Evolutionary conservation across 64 coral and sea anemone species (phyloP).

Genomic region (Montipora capricornis): DNA sequence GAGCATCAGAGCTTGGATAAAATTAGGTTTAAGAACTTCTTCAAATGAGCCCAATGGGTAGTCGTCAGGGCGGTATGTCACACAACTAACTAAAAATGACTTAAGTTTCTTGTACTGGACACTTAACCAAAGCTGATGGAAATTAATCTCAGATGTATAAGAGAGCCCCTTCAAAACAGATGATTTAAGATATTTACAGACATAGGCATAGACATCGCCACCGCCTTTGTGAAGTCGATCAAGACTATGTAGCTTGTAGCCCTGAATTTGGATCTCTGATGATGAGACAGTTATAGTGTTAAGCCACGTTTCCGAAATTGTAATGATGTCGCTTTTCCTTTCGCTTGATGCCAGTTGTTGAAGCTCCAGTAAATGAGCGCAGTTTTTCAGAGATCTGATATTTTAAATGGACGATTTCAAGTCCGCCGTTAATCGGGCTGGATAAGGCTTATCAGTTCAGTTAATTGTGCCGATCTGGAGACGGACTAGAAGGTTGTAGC

Average conservation of each 20-base stretch:
- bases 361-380: no score
- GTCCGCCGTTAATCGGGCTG: no score
- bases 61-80: constrained; percentile 53
- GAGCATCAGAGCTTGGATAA: constrained; percentile 33
- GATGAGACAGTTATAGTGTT: constrained; percentile 31
- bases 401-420: no score
- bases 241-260: constrained; percentile 42
- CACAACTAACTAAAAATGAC: constrained; percentile 27
- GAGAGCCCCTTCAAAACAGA: constrained; percentile 15
- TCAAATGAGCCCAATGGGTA: constrained; percentile 38
- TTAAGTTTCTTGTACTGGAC: constrained; percentile 53
- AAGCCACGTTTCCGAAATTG: constrained; percentile 44
- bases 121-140: constrained; percentile 61
- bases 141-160: constrained; percentile 41
- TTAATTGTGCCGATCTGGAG: no score
- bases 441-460: no score
- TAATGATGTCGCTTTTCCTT: constrained; percentile 34
- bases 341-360: neutral
- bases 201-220: constrained; percentile 29
- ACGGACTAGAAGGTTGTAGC: no score
- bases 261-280: constrained; percentile 3
- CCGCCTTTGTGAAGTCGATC: constrained; percentile 7
- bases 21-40: constrained; percentile 46
- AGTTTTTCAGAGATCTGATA: no score
- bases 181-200: constrained; percentile 29